These are phyloP conservation scores for Urocolius indicus DNA, from an alignment of 2,113 vertebrate genomes.

Conservation along the genomic window DNA sequence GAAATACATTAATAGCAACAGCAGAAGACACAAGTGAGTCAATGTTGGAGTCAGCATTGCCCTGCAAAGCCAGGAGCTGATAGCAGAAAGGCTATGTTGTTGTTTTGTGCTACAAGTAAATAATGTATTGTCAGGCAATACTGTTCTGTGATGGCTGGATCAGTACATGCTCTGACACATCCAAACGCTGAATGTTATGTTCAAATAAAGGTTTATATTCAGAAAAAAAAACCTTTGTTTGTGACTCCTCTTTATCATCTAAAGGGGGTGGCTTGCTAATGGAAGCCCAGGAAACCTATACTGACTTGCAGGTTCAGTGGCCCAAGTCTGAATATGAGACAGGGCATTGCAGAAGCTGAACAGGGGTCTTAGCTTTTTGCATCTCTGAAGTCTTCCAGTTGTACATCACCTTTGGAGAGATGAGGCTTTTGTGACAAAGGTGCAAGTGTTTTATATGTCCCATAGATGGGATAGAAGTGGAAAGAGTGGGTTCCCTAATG, in stretches of 20 bases:
- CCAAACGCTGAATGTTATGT: neutral
- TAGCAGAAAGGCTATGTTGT: neutral
- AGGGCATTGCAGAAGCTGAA: rapidly evolving
- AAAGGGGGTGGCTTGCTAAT: neutral
- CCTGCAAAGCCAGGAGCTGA: neutral
- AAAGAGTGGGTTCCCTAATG: neutral
- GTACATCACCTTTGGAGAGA: neutral
- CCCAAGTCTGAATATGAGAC: neutral
- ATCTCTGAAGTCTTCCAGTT: neutral
- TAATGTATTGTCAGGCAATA: neutral
- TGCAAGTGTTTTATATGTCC: rapidly evolving
- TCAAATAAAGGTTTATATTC: neutral
- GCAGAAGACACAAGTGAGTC: neutral
- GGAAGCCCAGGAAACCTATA: neutral
- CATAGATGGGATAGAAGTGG: neutral
- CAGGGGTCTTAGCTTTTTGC: neutral
- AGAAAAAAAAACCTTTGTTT: neutral
- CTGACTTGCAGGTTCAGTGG: neutral
- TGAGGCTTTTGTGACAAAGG: neutral
- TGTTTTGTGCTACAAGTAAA: neutral
- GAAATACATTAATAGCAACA: neutral
- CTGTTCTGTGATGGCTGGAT: neutral
- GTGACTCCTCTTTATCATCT: neutral
- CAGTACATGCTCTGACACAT: neutral
- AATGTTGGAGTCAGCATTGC: rapidly evolving